A percentile compares a stretch with the other conserved stretches of the same genome.
Evolutionary conservation across 2,113 vertebrate genomes (phyloP).

Genomic region (Ophiodon elongatus): DNA sequence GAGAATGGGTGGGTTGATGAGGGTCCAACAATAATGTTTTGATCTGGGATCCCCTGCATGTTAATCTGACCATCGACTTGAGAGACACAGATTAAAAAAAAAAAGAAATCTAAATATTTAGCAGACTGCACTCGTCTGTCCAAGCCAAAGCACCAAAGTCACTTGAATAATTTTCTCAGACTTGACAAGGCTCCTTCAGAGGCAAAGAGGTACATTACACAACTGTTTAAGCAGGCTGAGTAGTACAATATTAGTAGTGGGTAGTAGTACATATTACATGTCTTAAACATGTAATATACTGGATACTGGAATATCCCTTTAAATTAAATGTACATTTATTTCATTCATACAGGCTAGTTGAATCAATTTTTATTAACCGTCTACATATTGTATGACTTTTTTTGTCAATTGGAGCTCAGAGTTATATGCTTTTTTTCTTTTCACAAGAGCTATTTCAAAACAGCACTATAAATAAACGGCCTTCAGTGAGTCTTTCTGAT

Average conservation of each 20-base stretch:
- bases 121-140: background rate
- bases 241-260: no score
- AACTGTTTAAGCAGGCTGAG: background rate
- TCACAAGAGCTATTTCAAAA: constrained; percentile 61
- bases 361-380: constrained; percentile 1
- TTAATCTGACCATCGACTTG: background rate
- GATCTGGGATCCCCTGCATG: background rate
- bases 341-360: constrained; percentile 3
- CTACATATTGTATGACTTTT: constrained; percentile 30
- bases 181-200: background rate
- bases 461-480: constrained; percentile 47
- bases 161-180: background rate
- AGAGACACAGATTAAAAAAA: background rate
- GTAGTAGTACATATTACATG: no score
- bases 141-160: background rate
- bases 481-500: constrained; percentile 35
- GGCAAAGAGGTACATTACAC: background rate
- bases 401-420: constrained; percentile 17
- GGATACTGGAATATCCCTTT: background rate
- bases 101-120: no score
- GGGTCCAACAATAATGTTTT: background rate
- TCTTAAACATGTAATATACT: background rate
- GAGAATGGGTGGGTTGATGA: background rate
- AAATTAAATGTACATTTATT: background rate
- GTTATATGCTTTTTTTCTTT: constrained; percentile 44